Conservation (phyloP, 2,113 vertebrate species). For the Anthoscopus minutus region DNA sequence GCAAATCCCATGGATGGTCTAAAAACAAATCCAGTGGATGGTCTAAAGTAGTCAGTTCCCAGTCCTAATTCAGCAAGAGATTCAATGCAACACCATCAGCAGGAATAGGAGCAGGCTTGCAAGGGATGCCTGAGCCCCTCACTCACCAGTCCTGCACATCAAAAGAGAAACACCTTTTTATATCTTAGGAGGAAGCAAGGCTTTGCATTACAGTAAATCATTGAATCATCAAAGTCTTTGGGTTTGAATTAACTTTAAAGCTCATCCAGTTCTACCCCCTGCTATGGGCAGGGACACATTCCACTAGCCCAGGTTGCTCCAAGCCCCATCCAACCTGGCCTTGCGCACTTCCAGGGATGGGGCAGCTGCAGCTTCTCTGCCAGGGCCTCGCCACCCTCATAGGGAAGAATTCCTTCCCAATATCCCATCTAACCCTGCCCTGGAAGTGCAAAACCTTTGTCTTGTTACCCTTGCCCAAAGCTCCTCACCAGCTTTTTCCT, state of each 20-base stretch:
- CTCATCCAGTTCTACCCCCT: fast-evolving
- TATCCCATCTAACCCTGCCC: not conserved
- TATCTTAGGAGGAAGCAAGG: not conserved
- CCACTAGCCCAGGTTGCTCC: fast-evolving
- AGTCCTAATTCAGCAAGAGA: not conserved
- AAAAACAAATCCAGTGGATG: fast-evolving
- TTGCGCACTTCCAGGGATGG: not conserved
- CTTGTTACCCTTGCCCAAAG: not conserved
- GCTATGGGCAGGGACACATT: not conserved
- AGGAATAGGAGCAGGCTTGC: not conserved
- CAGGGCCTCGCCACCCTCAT: fast-evolving
- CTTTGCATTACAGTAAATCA: no score
- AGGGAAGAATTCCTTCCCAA: not conserved
- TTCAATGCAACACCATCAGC: not conserved
- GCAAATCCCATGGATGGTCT: fast-evolving
- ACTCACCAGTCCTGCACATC: not conserved
- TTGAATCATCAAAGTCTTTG: not conserved
- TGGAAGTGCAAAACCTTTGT: not conserved
- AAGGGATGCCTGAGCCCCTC: not conserved
- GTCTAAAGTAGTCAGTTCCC: not conserved
- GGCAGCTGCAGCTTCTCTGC: not conserved
- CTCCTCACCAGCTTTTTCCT: not conserved
- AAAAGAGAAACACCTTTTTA: not conserved
- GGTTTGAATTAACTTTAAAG: not conserved
- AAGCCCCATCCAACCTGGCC: fast-evolving